These are phyloP conservation scores for Micrastur ruficollis DNA, from an alignment of 2,797 vertebrate genomes.

Conservation along the genomic window DNA sequence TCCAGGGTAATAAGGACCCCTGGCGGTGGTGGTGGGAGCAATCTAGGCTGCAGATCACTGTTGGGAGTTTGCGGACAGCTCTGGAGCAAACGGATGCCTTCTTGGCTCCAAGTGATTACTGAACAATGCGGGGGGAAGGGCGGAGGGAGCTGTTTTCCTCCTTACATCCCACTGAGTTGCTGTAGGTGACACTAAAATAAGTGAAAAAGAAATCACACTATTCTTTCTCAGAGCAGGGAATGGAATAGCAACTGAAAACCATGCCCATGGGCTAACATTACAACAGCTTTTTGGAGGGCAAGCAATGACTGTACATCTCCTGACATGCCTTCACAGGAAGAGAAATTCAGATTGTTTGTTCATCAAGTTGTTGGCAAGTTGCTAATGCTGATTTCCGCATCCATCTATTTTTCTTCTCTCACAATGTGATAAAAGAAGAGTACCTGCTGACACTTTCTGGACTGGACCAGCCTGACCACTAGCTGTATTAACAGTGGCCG, in stretches of 20 bases:
- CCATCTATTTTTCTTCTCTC: background rate
- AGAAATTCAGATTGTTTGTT: background rate
- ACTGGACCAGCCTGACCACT: background rate
- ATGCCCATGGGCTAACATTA: background rate
- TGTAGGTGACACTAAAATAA: background rate
- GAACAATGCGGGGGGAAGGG: fast-evolving
- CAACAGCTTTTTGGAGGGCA: background rate
- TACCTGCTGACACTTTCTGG: background rate
- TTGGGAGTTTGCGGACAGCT: background rate
- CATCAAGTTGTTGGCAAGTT: background rate
- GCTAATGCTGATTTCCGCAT: background rate
- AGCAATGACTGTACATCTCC: background rate
- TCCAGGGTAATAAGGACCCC: background rate
- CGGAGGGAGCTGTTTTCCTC: background rate
- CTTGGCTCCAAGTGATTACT: background rate
- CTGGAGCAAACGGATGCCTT: background rate
- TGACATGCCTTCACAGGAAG: background rate
- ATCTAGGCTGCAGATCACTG: background rate
- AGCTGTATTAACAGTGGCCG: background rate
- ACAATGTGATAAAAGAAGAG: background rate
- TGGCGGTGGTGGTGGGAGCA: background rate
- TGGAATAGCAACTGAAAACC: background rate
- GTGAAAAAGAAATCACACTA: background rate
- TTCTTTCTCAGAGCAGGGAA: background rate
- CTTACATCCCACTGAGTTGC: background rate